A percentile compares a stretch with the other conserved stretches of the same genome.
These are phyloP conservation scores for Corydoras maculifer DNA, from an alignment of 2,113 vertebrate species.

Conservation along the genomic window DNA sequence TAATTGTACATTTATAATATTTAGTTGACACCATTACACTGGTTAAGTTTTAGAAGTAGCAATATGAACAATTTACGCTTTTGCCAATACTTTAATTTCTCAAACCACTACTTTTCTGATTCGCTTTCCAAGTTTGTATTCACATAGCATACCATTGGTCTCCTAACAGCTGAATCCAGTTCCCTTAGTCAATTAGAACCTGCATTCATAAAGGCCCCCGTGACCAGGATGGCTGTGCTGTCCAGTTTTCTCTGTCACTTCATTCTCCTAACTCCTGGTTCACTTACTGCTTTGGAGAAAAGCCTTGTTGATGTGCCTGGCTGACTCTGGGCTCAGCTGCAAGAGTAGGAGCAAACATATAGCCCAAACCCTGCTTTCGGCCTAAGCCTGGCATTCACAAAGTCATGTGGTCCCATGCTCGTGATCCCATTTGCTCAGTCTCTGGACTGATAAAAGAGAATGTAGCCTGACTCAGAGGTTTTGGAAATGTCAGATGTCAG, in stretches of 20 bases:
- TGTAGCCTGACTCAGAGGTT: slow-evolving; percentile 88
- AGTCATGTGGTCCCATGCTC: slow-evolving; percentile 45
- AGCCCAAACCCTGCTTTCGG: slow-evolving; percentile 37
- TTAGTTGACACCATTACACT: no score
- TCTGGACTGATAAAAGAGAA: slow-evolving; percentile 91
- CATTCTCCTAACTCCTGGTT: slow-evolving; percentile 35
- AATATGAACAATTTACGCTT: no score
- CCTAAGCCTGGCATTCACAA: slow-evolving; percentile 42
- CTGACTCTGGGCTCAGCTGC: slow-evolving; percentile 38
- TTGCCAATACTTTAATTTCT: no score
- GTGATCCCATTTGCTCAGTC: slow-evolving; percentile 62
- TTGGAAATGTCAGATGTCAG: slow-evolving; percentile 92
- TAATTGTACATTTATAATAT: no score
- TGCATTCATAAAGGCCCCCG: slow-evolving; percentile 1
- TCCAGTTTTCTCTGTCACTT: slow-evolving; percentile 29
- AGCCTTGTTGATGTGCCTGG: slow-evolving; percentile 49
- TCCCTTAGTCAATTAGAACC: neutral
- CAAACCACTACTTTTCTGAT: no score
- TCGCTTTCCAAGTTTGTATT: no score
- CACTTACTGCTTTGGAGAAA: slow-evolving; percentile 46
- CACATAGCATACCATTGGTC: no score
- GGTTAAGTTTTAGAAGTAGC: no score
- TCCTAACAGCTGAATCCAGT: no score
- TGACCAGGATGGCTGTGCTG: slow-evolving; percentile 32
- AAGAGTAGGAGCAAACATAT: slow-evolving; percentile 16